phyloP scores from a whole-genome alignment of 92 coral and sea anemone genomes.

The Meandrina meandrites region DNA sequence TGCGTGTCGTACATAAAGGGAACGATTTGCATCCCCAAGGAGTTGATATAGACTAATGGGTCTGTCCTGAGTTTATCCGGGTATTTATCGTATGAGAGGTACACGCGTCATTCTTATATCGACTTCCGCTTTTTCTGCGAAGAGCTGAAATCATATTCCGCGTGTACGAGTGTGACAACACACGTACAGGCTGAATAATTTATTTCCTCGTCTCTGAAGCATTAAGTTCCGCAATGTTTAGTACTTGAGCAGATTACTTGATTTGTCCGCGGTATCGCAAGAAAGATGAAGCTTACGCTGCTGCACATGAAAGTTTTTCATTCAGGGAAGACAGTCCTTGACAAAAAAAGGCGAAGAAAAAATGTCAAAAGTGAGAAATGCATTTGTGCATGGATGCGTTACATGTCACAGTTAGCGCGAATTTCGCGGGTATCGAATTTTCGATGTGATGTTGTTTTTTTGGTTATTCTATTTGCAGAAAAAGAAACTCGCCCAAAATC shows the following conservation, averaged over 20 bases:
- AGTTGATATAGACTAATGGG: background rate
- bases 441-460: background rate
- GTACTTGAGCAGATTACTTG: background rate
- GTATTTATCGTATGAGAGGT: background rate
- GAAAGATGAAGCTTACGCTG: slow-evolving; percentile 22
- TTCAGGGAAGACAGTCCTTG: background rate
- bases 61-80: background rate
- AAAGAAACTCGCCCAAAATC: slow-evolving; percentile 15
- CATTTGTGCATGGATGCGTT: no score
- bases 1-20: background rate
- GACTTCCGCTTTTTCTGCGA: slow-evolving; percentile 19
- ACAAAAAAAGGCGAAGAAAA: background rate
- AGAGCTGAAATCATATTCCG: slow-evolving; percentile 16
- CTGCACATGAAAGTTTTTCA: slow-evolving; percentile 12
- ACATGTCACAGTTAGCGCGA: slow-evolving; percentile 20
- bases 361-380: slow-evolving; percentile 6
- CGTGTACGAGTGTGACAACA: slow-evolving; percentile 15
- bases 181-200: slow-evolving; percentile 25
- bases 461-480: slow-evolving; percentile 4
- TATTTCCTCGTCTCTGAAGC: background rate
- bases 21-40: background rate
- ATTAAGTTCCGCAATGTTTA: background rate
- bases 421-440: background rate
- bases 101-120: background rate
- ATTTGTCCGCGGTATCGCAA: background rate